These are phyloP conservation scores for Nyctereutes procyonoides DNA, from an alignment of 2,113 vertebrate genomes.

Conservation along the genomic window DNA sequence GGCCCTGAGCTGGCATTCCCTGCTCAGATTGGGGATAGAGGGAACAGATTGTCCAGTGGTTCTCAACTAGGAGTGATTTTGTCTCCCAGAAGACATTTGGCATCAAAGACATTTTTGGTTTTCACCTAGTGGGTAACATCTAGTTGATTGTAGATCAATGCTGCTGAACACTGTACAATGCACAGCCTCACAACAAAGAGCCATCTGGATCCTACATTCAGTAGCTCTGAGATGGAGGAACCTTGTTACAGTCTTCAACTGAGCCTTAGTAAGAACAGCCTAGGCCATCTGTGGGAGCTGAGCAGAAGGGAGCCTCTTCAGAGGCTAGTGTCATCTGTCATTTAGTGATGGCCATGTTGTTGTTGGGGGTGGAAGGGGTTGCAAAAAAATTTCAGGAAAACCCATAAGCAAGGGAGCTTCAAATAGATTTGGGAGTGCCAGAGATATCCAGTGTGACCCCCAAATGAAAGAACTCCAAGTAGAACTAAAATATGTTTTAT, in stretches of 20 bases:
- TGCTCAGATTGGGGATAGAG: fast-evolving
- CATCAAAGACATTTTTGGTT: not conserved
- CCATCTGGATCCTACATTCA: fast-evolving
- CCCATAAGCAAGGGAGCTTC: not conserved
- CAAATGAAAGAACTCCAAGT: not conserved
- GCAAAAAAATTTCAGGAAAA: not conserved
- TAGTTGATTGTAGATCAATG: no score
- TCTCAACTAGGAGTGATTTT: not conserved
- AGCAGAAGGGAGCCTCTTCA: no score
- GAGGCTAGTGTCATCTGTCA: not conserved
- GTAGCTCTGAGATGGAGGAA: no score
- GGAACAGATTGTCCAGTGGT: not conserved
- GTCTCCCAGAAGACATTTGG: not conserved
- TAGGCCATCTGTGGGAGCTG: not conserved
- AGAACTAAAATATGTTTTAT: not conserved
- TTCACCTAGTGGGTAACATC: not conserved
- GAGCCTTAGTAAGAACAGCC: not conserved
- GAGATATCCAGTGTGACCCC: not conserved
- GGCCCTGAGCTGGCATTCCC: not conserved
- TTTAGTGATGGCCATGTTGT: not conserved
- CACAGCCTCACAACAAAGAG: not conserved
- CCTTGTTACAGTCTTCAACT: no score
- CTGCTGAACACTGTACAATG: not conserved
- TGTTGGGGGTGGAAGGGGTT: not conserved
- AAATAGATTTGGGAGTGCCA: not conserved